These are phyloP conservation scores for Tachina fera DNA, from an alignment of 2,888 invertebrate genomes.

Conservation along the genomic window DNA sequence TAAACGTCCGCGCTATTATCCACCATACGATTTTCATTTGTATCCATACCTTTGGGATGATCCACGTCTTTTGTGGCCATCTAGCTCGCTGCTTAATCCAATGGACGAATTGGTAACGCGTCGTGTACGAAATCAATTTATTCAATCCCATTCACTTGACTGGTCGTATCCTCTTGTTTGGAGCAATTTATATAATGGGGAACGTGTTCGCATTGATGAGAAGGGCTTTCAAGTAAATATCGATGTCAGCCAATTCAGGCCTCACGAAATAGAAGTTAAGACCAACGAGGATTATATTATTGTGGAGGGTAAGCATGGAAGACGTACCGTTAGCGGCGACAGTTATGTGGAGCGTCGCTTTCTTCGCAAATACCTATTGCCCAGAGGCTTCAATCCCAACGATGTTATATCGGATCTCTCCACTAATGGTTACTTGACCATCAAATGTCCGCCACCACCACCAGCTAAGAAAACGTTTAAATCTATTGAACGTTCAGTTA, in stretches of 20 bases:
- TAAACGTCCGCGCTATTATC: constrained; percentile 75
- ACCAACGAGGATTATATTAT: constrained; percentile 88
- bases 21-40: constrained; percentile 75
- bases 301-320: constrained; percentile 90
- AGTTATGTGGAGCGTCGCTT: constrained; percentile 90
- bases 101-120: constrained; percentile 79
- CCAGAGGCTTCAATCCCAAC: constrained; percentile 89
- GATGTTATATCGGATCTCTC: constrained; percentile 89
- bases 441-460: constrained; percentile 86
- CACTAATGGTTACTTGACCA: constrained; percentile 88
- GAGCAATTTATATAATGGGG: constrained; percentile 79
- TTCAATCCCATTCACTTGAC: constrained; percentile 77
- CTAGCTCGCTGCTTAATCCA: constrained; percentile 74
- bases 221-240: constrained; percentile 88
- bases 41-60: constrained; percentile 80
- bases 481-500: constrained; percentile 83
- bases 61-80: constrained; percentile 75
- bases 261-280: constrained; percentile 91
- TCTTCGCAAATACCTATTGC: constrained; percentile 88
- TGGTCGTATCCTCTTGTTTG: constrained; percentile 79
- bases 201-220: constrained; percentile 83
- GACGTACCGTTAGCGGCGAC: constrained; percentile 87
- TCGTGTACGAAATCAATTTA: constrained; percentile 79
- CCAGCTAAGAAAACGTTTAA: constrained; percentile 75
- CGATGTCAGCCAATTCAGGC: constrained; percentile 90